Conservation (phyloP, 2,113 vertebrate genomes). For the Vimba vimba region DNA sequence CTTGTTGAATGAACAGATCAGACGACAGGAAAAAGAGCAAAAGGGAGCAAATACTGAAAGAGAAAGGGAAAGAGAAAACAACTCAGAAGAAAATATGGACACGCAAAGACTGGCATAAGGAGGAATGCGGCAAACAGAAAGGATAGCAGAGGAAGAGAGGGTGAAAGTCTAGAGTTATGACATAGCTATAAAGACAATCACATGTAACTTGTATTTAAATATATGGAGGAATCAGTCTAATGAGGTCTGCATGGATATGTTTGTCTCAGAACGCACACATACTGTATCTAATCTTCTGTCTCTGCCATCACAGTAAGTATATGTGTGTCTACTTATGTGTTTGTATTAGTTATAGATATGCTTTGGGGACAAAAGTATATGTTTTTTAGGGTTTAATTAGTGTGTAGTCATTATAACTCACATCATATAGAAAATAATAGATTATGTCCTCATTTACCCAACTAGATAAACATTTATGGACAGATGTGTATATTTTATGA, state of each 20-base stretch:
- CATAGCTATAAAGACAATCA: background rate
- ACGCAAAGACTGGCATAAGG: background rate
- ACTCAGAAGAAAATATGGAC: background rate
- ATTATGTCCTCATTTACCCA: background rate
- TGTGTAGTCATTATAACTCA: background rate
- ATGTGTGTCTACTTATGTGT: background rate
- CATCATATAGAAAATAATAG: background rate
- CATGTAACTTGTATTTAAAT: background rate
- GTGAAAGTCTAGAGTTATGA: conserved; percentile 19
- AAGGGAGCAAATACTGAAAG: background rate
- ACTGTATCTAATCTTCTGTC: background rate
- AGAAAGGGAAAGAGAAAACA: background rate
- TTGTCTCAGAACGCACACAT: background rate
- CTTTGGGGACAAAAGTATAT: background rate
- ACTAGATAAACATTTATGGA: background rate
- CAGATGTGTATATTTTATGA: background rate
- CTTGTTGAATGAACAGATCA: conserved; percentile 16
- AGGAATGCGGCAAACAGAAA: background rate
- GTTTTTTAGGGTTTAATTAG: background rate
- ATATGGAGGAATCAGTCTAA: conserved; percentile 20
- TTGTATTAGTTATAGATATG: background rate
- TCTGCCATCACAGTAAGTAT: background rate
- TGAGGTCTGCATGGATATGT: background rate
- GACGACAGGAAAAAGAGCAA: background rate
- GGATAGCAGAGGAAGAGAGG: background rate